Conservation (phyloP, 2,888 invertebrate species). For the Polymixis flavicincta region DNA sequence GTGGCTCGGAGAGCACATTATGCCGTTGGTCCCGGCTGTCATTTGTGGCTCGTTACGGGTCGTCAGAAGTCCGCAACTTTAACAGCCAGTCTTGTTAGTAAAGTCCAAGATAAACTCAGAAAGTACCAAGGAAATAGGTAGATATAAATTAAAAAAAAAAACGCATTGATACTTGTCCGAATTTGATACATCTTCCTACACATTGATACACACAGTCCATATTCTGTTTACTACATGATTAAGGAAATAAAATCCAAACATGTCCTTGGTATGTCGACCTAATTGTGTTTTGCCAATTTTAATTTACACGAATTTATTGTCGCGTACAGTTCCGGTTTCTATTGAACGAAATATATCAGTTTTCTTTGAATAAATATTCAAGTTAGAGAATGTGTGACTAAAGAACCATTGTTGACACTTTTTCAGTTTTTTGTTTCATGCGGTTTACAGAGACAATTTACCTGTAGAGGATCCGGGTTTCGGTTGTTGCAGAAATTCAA, state of each 20-base stretch:
- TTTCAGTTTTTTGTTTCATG: background rate
- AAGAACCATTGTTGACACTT: constrained; percentile 5
- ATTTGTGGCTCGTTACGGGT: too few relatives aligned
- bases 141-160: background rate
- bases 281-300: constrained; percentile 65
- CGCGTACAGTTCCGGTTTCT: constrained; percentile 54
- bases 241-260: constrained; percentile 63
- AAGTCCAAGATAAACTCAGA: background rate
- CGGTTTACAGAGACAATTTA: too few relatives aligned
- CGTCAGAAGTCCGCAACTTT: too few relatives aligned
- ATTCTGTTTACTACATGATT: constrained; percentile 14
- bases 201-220: background rate
- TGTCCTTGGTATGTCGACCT: constrained; percentile 68
- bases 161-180: background rate
- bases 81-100: background rate
- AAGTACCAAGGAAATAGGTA: background rate
- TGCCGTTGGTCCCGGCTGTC: too few relatives aligned
- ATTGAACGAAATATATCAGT: constrained; percentile 33
- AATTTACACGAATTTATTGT: constrained; percentile 60
- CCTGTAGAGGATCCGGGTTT: background rate
- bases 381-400: constrained; percentile 23
- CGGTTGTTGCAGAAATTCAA: background rate
- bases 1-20: too few relatives aligned
- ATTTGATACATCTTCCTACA: constrained; percentile 4
- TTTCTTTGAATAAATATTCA: constrained; percentile 11